These are phyloP conservation scores for Neodiprion fabricii DNA, from an alignment of 1,140 invertebrate genomes.

Conservation along the genomic window DNA sequence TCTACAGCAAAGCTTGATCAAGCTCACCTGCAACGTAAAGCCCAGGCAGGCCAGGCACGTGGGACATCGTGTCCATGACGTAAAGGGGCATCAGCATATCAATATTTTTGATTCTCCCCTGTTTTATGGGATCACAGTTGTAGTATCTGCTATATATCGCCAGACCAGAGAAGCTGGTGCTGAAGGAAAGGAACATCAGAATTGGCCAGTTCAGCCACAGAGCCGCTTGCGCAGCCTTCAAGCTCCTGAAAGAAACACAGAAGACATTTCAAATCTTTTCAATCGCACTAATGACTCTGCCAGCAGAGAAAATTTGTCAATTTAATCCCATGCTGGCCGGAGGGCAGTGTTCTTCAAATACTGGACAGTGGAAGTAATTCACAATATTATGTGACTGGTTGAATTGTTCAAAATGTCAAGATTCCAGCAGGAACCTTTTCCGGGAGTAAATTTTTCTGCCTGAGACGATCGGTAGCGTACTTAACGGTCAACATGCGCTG, in stretches of 20 bases:
- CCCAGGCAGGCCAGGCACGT: slow-evolving; percentile 76
- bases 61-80: slow-evolving; percentile 76
- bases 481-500: slow-evolving; percentile 83
- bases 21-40: slow-evolving; percentile 74
- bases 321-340: too few relatives aligned
- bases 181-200: slow-evolving; percentile 70
- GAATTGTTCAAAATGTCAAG: background rate
- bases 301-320: too few relatives aligned
- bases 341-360: too few relatives aligned
- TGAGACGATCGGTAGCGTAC: slow-evolving; percentile 41
- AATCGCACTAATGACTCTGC: slow-evolving; percentile 12
- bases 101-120: slow-evolving; percentile 59
- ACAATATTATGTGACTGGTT: background rate
- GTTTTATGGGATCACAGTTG: slow-evolving; percentile 75
- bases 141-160: slow-evolving; percentile 80
- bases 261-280: slow-evolving; percentile 15
- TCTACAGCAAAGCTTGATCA: background rate
- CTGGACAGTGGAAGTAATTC: background rate
- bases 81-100: slow-evolving; percentile 79
- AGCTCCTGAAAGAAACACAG: slow-evolving; percentile 45
- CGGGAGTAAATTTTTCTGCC: too few relatives aligned
- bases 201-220: slow-evolving; percentile 78
- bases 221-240: slow-evolving; percentile 69
- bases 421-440: background rate
- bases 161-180: slow-evolving; percentile 79